Percentiles rank a stretch among this genome's conserved stretches.
These are phyloP conservation scores for Athrips mouffetella DNA, from an alignment of 2,888 invertebrate genomes.

Conservation along the genomic window DNA sequence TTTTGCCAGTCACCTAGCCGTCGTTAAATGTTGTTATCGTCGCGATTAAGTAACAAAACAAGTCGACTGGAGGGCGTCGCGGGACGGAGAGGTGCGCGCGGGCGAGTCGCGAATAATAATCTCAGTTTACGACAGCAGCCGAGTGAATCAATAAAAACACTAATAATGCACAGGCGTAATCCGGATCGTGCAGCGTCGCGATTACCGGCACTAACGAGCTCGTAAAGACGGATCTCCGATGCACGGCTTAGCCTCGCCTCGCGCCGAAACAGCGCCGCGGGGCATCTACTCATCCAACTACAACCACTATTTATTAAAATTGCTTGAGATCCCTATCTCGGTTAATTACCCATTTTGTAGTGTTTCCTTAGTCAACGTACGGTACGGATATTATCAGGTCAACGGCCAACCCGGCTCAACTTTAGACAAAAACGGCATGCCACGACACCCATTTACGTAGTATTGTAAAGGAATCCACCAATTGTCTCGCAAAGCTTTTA, in stretches of 20 bases:
- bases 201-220: conserved; percentile 76
- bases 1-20: conserved; percentile 78
- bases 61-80: conserved; percentile 54
- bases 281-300: conserved; percentile 19
- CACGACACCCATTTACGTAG: too few relatives aligned
- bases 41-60: conserved; percentile 78
- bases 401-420: too few relatives aligned
- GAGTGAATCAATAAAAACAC: conserved; percentile 79
- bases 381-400: too few relatives aligned
- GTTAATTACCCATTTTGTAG: too few relatives aligned
- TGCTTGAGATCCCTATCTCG: not conserved
- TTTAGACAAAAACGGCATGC: too few relatives aligned
- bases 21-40: conserved; percentile 78
- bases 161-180: conserved; percentile 78
- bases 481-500: conserved; percentile 11
- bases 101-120: conserved; percentile 74
- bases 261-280: conserved; percentile 43
- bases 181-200: conserved; percentile 72
- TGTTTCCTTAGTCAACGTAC: too few relatives aligned
- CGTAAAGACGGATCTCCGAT: conserved; percentile 74
- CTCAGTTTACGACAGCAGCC: conserved; percentile 77
- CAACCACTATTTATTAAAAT: not conserved
- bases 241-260: conserved; percentile 64
- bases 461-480: conserved; percentile 7
- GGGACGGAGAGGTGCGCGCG: conserved; percentile 38